Evolutionary conservation across 2,888 invertebrate species (phyloP).

Genomic region (Tethea ocularis): DNA sequence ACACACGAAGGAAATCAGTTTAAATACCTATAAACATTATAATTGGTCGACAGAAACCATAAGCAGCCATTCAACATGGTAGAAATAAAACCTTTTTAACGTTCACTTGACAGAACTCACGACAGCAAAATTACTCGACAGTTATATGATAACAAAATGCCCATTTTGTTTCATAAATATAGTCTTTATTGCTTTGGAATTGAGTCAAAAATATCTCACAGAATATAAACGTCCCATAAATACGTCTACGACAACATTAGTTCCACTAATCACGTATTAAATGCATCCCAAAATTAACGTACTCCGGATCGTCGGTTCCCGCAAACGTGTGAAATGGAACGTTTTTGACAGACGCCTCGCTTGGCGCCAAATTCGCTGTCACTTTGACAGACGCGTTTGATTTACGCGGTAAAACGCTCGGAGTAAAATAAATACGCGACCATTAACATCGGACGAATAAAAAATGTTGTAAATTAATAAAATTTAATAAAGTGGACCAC

Average conservation of each 20-base stretch:
- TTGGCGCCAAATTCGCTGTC: conserved; percentile 74
- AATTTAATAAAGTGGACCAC: conserved; percentile 63
- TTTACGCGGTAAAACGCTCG: conserved; percentile 56
- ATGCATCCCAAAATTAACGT: conserved; percentile 49
- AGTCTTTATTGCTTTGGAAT: conserved; percentile 33
- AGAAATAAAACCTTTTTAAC: conserved; percentile 21
- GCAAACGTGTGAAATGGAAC: conserved; percentile 45
- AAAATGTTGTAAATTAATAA: conserved; percentile 63
- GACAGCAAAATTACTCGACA: conserved; percentile 41
- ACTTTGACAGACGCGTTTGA: conserved; percentile 60
- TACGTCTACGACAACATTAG: conserved; percentile 55
- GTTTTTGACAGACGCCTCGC: conserved; percentile 38
- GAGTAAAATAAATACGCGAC: conserved; percentile 57
- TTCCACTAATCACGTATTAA: conserved; percentile 59
- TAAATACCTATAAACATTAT: conserved; percentile 13
- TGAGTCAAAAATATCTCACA: conserved; percentile 41
- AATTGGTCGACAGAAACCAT: conserved; percentile 31
- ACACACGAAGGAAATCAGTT: conserved; percentile 8
- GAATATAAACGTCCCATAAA: conserved; percentile 54
- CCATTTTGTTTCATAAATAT: conserved; percentile 22
- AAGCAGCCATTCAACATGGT: conserved; percentile 23
- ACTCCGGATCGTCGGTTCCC: conserved; percentile 19
- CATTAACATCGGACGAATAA: conserved; percentile 51
- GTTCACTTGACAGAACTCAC: conserved; percentile 8
- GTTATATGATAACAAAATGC: conserved; percentile 31